Percentiles rank a stretch among this genome's conserved stretches.
These are phyloP conservation scores for Podarcis raffonei DNA, from an alignment of 2,113 vertebrate genomes.

Conservation along the genomic window DNA sequence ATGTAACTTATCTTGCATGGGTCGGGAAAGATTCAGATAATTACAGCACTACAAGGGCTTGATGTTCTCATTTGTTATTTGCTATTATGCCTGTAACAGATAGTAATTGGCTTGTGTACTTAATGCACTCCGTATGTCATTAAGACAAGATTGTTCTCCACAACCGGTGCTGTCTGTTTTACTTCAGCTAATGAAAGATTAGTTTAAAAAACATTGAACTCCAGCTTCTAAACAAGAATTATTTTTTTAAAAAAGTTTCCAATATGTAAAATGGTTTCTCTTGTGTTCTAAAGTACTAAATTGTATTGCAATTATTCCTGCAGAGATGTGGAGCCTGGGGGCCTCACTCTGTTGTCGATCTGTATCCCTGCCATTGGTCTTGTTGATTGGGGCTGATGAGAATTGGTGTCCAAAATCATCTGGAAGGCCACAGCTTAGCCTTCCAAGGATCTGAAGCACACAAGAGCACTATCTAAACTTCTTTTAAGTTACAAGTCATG, in stretches of 20 bases:
- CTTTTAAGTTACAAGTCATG: background rate
- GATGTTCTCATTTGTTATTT: constrained; percentile 37
- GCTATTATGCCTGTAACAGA: constrained; percentile 35
- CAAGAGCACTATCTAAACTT: background rate
- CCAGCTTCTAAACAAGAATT: background rate
- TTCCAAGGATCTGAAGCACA: no score
- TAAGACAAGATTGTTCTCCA: constrained; percentile 2
- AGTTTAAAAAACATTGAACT: constrained; percentile 15
- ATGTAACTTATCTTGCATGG: background rate
- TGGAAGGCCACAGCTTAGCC: no score
- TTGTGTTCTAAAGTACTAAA: background rate
- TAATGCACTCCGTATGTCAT: constrained; percentile 7
- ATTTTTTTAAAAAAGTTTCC: background rate
- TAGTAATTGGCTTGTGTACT: constrained; percentile 21
- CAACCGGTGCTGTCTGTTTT: constrained; percentile 15
- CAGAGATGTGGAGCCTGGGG: background rate
- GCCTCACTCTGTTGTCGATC: no score
- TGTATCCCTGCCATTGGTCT: no score
- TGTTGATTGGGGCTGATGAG: no score
- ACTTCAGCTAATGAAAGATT: background rate
- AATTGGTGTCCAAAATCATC: no score
- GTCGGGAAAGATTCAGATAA: constrained; percentile 34
- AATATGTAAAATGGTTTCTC: background rate
- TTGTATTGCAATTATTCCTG: background rate
- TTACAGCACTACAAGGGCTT: constrained; percentile 25